Base-by-base conservation (phyloP, 2,888 invertebrate genomes). In the Nebria brevicollis region DNA sequence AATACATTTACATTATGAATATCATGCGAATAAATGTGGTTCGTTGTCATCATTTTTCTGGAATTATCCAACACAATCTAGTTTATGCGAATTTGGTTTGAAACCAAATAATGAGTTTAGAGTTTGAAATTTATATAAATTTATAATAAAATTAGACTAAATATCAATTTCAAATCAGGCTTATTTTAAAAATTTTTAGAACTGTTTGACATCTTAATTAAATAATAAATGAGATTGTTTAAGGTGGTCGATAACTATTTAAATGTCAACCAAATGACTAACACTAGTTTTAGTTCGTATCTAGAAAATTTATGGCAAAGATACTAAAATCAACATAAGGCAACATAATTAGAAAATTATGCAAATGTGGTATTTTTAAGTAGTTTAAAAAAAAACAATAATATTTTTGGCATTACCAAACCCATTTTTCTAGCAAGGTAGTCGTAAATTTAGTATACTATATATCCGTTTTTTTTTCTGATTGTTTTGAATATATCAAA, bases 401-500 rank as follows among this genome's bases (percentile, higher is more conserved):
- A 54, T 54, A 54, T 54, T 54, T 54, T 54, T 54, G 13, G 11
- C 54, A 54, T 54, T 11, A 54, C 8, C 13, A 54, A 54, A 54
- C 54, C 6, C 7, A 54, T 54, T 11, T 54, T 54, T 54, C 2
- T 11, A 54, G 8, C 13, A 7, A 11, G 11, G 54, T 54, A 54
- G 54, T 54, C 54, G 54, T 54, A 54, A 54, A 54, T 54, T 54
- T 2, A 11, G 54, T 54, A 13, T 54, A 54, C 54, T 70, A 70
- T 20, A 15, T 70, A 20, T 70, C 15, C 66, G 70, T 25, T 70
- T 70, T 70, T 20, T 15, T 70, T 20, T 15, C 70, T 66, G 70
- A 13, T 54, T 8, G 54, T 54, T 54, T 54, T 54, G 54, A 54
- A 70, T 25, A 20, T 25, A 70, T 54, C 70, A 25, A 25, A 70